Conservation (phyloP, 2,113 vertebrate genomes). For the Micronycteris hirsuta region DNA sequence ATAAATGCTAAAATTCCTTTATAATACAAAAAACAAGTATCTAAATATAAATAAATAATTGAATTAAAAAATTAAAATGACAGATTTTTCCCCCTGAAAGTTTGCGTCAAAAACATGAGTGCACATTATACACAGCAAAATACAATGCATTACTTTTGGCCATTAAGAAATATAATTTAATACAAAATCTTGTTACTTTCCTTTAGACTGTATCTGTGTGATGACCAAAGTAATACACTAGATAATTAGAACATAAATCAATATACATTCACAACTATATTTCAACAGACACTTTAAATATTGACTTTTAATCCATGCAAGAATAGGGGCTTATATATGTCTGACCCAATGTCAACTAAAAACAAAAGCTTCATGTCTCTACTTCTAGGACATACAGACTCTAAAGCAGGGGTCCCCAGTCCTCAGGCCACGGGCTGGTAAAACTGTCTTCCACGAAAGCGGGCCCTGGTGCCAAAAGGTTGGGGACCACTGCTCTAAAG, state of each 20-base stretch:
- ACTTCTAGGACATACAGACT: background rate
- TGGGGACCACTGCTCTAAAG: background rate
- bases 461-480: too few species aligned
- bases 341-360: constrained; percentile 21
- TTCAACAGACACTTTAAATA: constrained; percentile 41
- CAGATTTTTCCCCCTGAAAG: too few species aligned
- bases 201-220: background rate
- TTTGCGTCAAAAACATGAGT: too few species aligned
- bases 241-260: constrained; percentile 19
- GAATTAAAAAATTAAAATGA: too few species aligned
- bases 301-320: constrained; percentile 33
- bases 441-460: too few species aligned
- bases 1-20: too few species aligned
- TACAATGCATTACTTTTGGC: background rate
- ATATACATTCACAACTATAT: background rate
- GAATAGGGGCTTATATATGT: background rate
- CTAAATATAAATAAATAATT: too few species aligned
- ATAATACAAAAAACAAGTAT: too few species aligned
- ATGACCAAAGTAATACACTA: background rate
- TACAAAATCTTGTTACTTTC: background rate
- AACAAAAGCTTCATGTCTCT: background rate
- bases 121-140: too few species aligned
- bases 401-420: background rate
- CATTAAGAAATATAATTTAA: constrained; percentile 26
- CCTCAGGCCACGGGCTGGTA: too few species aligned